Base-by-base conservation (phyloP, 1,140 invertebrate species). In the Euwallacea similis region DNA sequence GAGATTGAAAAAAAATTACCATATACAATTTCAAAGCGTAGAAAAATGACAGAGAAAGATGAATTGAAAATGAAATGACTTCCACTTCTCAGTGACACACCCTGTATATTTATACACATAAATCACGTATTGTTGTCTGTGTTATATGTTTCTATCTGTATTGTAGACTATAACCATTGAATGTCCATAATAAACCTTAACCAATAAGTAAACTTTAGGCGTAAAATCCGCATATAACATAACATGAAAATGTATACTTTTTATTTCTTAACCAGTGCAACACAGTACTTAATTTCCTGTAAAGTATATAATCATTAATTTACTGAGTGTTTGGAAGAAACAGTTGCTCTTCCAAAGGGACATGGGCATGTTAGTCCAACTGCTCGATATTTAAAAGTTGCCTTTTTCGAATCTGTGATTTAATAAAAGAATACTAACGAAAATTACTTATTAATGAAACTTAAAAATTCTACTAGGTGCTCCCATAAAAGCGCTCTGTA, bases 381-480 rank as follows among this genome's bases (percentile, higher is more conserved):
- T 13, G 13, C 13, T 13, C 9, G 2, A 50, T 50, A 59, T 59
- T 55, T 76, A 68, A 78, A 69, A 75, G 78, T 79, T 77, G 78
- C 78, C 78, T 79, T 79, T 76, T 79, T 78, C 74, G 73, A 72
- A 78, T 71, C 78, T 79, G 78, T 79, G 77, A 79, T 79, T 70
- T 74, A 69, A 69, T 67, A 58, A 56, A 73, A 74, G 60, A 66
- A 73, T 53, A 70, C 41, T 50, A 71, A 67, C 70, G 33, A 72
- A 76, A 70, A 74, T 21, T 63, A 56, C 59, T 62, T 55, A 70
- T 67, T 64, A 73, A 72, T 11, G 9, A 11, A 50, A 50, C 46
- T 13, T 13, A 50, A 11, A 11, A 50, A 50, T 2, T 50, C 4
- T 33, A 33, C 21, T 33, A 33, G 21, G 21, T 4, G 21, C 21